Base-by-base conservation (phyloP, 2,888 invertebrate genomes). In the Phytoseiulus persimilis region DNA sequence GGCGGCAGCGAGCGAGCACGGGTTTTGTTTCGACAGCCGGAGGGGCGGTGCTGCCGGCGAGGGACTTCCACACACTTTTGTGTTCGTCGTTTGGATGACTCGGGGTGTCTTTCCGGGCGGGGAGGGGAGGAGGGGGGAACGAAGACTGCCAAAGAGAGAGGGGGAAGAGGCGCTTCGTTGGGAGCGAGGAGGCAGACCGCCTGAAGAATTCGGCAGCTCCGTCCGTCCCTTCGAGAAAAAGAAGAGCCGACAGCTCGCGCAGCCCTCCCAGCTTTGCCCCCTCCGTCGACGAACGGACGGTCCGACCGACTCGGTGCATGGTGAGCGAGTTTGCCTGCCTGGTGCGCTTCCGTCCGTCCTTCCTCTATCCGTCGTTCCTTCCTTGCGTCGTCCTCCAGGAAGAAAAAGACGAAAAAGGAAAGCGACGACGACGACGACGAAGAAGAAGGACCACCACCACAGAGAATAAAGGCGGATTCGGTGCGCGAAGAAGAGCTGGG, bases 391-490 rank as follows among this genome's bases (percentile, higher is more conserved):
- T 65, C 65, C 65, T 65, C 28, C 28, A 65, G 65, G 65, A 65
- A 23, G 65, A 65, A 65, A 65, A 65, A 23, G 65, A 65, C 65
- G 65, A 65, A 65, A 39, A 65, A 65, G 65, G 65, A 65, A 65
- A 65, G 18, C 65, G 65, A 23, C 65, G 65, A 65, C 65, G 28
- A 65, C 65, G 28, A 65, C 18, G 65, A 65, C 14, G 65, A 65
- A 28, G 39, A 9, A 39, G 39, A 39, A 9, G 39, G 9, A 39
- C 5, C 3, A 83, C 6, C n/a, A 31, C 83, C 84, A n/a, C 31
- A 84, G 87, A 87, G 87, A 87, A 32, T 87, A 87, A n/a, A 32
- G 87, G 32, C 39, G 87, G 83, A 83, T 32, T 83, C 83, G 28
- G 31, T 9, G 87, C 28, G 18, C 45, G 39, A 39, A 18, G 31